Evolutionary conservation across 2,113 vertebrate genomes (phyloP).

Genomic region (Aphyosemion australe): DNA sequence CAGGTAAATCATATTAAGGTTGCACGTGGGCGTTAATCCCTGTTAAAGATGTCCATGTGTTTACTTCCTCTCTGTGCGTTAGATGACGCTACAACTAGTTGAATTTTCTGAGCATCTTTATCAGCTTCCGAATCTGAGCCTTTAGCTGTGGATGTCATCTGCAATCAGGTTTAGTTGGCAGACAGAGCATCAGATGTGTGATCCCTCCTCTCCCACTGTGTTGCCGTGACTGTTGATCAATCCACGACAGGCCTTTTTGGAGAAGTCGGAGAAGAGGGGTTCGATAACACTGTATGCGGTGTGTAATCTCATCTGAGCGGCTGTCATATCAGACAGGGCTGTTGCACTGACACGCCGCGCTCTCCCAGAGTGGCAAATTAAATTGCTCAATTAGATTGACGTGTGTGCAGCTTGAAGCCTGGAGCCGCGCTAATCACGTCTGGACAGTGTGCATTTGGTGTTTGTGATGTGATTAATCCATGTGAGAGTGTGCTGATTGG

Average conservation of each 20-base stretch:
- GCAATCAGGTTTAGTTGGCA: slow-evolving; percentile 47
- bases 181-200: slow-evolving; percentile 47
- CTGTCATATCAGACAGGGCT: slow-evolving; percentile 70
- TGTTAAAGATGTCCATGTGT: not conserved
- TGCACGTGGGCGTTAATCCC: slow-evolving; percentile 28
- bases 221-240: slow-evolving; percentile 52
- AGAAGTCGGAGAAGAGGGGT: slow-evolving; percentile 35
- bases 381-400: slow-evolving; percentile 66
- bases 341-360: slow-evolving; percentile 49
- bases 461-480: slow-evolving; percentile 48
- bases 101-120: slow-evolving; percentile 36
- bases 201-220: slow-evolving; percentile 11
- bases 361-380: slow-evolving; percentile 65
- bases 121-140: slow-evolving; percentile 47
- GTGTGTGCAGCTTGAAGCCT: slow-evolving; percentile 34
- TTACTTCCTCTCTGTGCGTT: not conserved
- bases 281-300: slow-evolving; percentile 59
- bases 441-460: slow-evolving; percentile 40
- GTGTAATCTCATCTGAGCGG: slow-evolving; percentile 72
- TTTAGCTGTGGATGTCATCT: slow-evolving; percentile 54
- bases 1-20: not conserved
- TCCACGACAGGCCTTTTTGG: slow-evolving; percentile 50
- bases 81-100: slow-evolving; percentile 3
- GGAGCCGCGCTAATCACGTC: slow-evolving; percentile 43
- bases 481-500: slow-evolving; percentile 37